These are phyloP conservation scores for Drosophila ogumai DNA, from an alignment of 1,140 invertebrate species.

Conservation along the genomic window DNA sequence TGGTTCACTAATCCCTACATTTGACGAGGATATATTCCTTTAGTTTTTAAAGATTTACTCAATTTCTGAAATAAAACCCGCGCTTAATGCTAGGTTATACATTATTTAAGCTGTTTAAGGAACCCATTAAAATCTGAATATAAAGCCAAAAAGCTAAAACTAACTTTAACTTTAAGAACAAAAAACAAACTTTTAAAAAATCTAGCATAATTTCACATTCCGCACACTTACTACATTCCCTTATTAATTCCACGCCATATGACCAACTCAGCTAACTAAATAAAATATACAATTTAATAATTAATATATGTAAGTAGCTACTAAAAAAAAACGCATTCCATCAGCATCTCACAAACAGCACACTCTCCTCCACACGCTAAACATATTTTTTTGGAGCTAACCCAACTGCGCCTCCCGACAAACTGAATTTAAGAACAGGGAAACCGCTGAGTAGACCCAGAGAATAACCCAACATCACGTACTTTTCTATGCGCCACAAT, in stretches of 20 bases:
- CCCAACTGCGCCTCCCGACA: constrained; percentile 17
- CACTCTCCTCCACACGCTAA: constrained; percentile 17
- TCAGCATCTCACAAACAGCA: constrained; percentile 16
- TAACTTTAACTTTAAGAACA: neutral
- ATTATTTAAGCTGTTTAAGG: too few species aligned
- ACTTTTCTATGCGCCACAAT: constrained; percentile 77
- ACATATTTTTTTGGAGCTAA: constrained; percentile 10
- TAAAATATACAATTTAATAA: neutral
- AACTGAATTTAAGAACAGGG: constrained; percentile 27
- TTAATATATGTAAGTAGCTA: constrained; percentile 1
- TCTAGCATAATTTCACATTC: neutral
- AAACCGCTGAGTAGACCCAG: constrained; percentile 23
- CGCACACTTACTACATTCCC: neutral
- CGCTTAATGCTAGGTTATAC: too few species aligned
- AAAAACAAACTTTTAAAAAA: neutral
- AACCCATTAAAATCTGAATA: too few species aligned
- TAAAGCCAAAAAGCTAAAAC: neutral
- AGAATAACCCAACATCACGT: constrained; percentile 47
- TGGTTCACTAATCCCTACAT: too few species aligned
- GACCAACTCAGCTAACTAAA: constrained; percentile 1
- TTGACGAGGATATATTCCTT: too few species aligned
- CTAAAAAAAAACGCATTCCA: constrained; percentile 15
- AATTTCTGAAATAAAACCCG: too few species aligned
- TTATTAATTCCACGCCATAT: neutral
- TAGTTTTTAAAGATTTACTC: too few species aligned